Evolutionary conservation across 2,113 vertebrate species (phyloP).

Genomic region (Theristicus caerulescens): DNA sequence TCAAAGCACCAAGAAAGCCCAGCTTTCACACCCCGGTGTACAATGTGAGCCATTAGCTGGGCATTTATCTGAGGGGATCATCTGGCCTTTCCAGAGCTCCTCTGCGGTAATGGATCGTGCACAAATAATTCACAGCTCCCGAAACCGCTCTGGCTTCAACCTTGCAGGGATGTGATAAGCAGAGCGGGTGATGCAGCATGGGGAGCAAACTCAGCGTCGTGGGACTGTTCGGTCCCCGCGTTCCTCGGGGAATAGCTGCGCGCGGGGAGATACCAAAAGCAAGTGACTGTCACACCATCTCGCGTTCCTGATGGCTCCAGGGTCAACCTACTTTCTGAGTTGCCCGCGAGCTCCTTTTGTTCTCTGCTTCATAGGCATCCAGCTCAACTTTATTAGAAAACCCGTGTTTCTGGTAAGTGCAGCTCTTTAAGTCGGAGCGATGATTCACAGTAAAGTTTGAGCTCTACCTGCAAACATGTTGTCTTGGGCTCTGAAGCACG

Average conservation of each 20-base stretch:
- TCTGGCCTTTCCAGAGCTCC: neutral
- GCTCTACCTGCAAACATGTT: neutral
- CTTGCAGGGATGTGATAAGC: neutral
- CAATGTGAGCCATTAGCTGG: accelerated
- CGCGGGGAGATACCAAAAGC: neutral
- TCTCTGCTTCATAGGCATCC: neutral
- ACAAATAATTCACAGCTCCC: neutral
- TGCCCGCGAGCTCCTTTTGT: neutral
- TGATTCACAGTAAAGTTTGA: neutral
- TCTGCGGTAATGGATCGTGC: accelerated
- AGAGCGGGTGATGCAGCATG: neutral
- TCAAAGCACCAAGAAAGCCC: neutral
- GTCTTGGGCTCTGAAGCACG: neutral
- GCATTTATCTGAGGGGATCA: neutral
- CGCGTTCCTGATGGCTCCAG: neutral
- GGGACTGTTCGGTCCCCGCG: accelerated
- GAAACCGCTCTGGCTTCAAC: neutral
- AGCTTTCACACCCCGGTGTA: neutral
- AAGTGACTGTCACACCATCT: neutral
- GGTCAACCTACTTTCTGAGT: neutral
- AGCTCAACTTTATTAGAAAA: neutral
- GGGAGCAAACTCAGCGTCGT: accelerated
- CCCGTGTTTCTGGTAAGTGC: neutral
- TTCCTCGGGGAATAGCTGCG: neutral
- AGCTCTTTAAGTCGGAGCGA: neutral